A percentile compares a stretch with the other conserved stretches of the same genome.
Evolutionary conservation across 2,888 invertebrate genomes (phyloP).

Genomic region (Epistrophella euchroma): DNA sequence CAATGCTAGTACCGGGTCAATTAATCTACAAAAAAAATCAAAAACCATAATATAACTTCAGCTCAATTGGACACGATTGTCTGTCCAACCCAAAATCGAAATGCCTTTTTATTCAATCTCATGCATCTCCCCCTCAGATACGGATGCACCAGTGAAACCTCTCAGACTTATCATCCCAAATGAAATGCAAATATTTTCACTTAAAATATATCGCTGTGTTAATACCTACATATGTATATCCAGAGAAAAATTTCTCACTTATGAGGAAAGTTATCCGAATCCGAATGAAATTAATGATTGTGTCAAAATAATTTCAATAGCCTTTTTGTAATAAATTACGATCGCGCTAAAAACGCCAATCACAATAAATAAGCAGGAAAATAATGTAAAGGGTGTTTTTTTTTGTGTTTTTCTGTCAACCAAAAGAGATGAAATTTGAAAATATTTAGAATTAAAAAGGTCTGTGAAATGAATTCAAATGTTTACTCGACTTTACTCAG

Average conservation of each 20-base stretch:
- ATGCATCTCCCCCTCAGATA: background rate
- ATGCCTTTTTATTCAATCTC: background rate
- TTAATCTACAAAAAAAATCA: background rate
- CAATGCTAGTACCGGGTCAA: conserved; percentile 15
- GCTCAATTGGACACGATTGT: conserved; percentile 15
- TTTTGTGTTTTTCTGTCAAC: too few species aligned
- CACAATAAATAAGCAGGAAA: conserved; percentile 36
- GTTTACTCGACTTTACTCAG: too few species aligned
- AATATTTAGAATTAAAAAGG: too few species aligned
- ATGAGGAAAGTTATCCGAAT: conserved; percentile 34
- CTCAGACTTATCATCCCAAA: conserved; percentile 16
- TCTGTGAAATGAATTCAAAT: too few species aligned
- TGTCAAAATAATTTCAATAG: conserved; percentile 67
- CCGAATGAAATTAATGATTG: conserved; percentile 53
- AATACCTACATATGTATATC: too few species aligned
- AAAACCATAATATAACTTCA: background rate
- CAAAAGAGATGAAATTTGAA: too few species aligned
- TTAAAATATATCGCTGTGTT: conserved; percentile 26
- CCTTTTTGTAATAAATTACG: conserved; percentile 51
- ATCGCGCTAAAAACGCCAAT: conserved; percentile 62
- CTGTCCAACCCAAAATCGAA: conserved; percentile 15
- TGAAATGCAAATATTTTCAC: conserved; percentile 51
- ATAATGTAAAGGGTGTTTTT: conserved; percentile 12
- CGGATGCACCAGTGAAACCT: conserved; percentile 11
- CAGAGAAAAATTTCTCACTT: conserved; percentile 41